Base-by-base conservation (phyloP, 2,113 vertebrate genomes). In the Pelecanoides urinatrix region DNA sequence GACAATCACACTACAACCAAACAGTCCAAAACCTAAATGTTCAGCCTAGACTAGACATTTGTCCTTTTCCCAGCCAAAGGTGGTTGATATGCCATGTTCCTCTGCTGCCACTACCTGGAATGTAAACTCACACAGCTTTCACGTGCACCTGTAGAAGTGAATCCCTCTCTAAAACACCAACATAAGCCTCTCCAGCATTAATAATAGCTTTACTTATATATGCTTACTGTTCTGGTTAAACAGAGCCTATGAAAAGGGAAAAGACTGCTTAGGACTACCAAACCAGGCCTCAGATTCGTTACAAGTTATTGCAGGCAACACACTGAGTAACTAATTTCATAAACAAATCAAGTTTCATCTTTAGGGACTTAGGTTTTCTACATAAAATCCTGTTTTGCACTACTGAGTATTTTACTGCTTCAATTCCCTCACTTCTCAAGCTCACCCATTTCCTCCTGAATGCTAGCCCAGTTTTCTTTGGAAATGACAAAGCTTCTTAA, bases 101-200 rank as follows among this genome's bases (percentile, higher is more conserved):
- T 73, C 38, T 50, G 6, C 23, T 17, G 32, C 29, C 16, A 7
- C 17, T 55, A 19, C 10, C 9, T 82, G 59, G 38, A 81, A 19
- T 42, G 26, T 38, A 76, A 90, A 38, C 6, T 76, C 42, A 50
- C 7, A 66, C 38, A 70, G 23, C 23, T 83, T 77, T 53, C 58
- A 47, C 2, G 2, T 16, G 16, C 25, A 50, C 10, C 16, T 4
- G 3, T 5, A 62, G 47, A 90, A 53, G 6, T 13, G 11, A 80
- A 5, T 29, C 6, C 9, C 8, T 65, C 30, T 38, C 65, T 77
- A 58, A 84, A 80, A 55, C 18, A 52, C 20, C 6, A 22, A 4
- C 0, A 0, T 38, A 29, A 86, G 16, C 11, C 17, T 58, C 23
- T 73, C 14, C 11, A 53, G 44, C 0, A 3, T 36, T 45, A 42